Percentiles rank a stretch among this genome's conserved stretches.
phyloP scores from a whole-genome alignment of 2,888 invertebrate genomes.

The Mellilla xanthometata region DNA sequence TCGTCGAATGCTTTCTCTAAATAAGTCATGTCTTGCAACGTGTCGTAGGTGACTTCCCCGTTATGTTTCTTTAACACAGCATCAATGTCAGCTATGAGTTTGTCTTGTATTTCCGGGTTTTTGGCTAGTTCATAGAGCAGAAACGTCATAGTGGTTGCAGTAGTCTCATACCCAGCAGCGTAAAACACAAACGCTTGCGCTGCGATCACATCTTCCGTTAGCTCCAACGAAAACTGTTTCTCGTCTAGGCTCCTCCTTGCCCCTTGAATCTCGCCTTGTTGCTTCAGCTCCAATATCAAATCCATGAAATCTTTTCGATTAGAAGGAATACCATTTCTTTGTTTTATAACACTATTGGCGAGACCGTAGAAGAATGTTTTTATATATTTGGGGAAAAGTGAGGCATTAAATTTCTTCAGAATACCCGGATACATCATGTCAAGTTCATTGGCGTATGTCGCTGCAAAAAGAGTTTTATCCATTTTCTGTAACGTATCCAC shows the following conservation, averaged over 20 bases:
- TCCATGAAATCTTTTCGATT: slow-evolving; percentile 55
- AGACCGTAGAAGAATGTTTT: slow-evolving; percentile 39
- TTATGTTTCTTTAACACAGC: slow-evolving; percentile 42
- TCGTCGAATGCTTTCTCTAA: slow-evolving; percentile 56
- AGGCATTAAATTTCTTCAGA: slow-evolving; percentile 37
- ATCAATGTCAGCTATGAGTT: slow-evolving; percentile 49
- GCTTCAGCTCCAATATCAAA: slow-evolving; percentile 46
- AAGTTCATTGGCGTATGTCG: slow-evolving; percentile 33
- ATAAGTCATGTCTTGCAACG: slow-evolving; percentile 58
- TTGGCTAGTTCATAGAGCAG: slow-evolving; percentile 54
- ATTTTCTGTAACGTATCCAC: slow-evolving; percentile 25
- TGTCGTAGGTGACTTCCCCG: slow-evolving; percentile 57
- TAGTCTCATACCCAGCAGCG: slow-evolving; percentile 68
- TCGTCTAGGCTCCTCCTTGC: slow-evolving; percentile 26
- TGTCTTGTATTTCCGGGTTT: slow-evolving; percentile 59
- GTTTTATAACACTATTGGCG: slow-evolving; percentile 33
- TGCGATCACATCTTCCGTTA: slow-evolving; percentile 51
- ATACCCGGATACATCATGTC: slow-evolving; percentile 52
- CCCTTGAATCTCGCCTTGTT: slow-evolving; percentile 36
- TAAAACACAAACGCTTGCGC: slow-evolving; percentile 70
- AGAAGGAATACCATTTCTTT: slow-evolving; percentile 43
- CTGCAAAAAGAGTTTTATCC: slow-evolving; percentile 28
- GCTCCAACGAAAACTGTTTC: slow-evolving; percentile 30
- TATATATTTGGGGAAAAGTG: slow-evolving; percentile 36
- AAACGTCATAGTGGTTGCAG: slow-evolving; percentile 59